Conservation (phyloP, 2,113 vertebrate genomes). For the Scomber scombrus region DNA sequence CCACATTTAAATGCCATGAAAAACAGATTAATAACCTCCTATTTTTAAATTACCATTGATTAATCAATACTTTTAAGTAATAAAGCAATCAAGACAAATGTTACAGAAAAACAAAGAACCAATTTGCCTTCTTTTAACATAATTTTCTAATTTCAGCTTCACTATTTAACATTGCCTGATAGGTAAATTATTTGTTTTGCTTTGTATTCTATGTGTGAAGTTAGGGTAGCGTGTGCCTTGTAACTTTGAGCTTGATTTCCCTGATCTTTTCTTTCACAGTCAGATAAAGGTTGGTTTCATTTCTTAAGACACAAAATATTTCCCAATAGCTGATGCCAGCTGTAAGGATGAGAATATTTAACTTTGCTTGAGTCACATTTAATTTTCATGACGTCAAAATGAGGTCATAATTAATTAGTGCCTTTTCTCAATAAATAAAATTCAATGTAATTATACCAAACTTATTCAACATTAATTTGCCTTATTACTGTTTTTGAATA, state of each 20-base stretch:
- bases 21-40: slow-evolving; percentile 11
- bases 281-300: slow-evolving; percentile 3
- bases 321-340: background rate
- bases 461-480: slow-evolving; percentile 35
- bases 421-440: slow-evolving; percentile 67
- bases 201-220: slow-evolving; percentile 11
- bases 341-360: slow-evolving; percentile 24
- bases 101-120: background rate
- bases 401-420: slow-evolving; percentile 57
- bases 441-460: slow-evolving; percentile 45
- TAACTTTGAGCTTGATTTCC: slow-evolving; percentile 3
- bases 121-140: slow-evolving; percentile 28
- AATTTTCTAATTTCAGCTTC: slow-evolving; percentile 11
- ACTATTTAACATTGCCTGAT: slow-evolving; percentile 8
- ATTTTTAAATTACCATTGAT: slow-evolving; percentile 14
- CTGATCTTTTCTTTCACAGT: background rate
- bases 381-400: slow-evolving; percentile 14
- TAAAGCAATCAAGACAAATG: slow-evolving; percentile 2
- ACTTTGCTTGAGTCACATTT: slow-evolving; percentile 26
- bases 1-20: background rate
- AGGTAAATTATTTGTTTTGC: background rate
- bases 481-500: slow-evolving; percentile 13
- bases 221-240: slow-evolving; percentile 66
- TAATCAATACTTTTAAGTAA: slow-evolving; percentile 10
- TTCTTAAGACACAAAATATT: slow-evolving; percentile 10